phyloP scores from a whole-genome alignment of 2,888 invertebrate genomes.

The Tenthredo amoena region DNA sequence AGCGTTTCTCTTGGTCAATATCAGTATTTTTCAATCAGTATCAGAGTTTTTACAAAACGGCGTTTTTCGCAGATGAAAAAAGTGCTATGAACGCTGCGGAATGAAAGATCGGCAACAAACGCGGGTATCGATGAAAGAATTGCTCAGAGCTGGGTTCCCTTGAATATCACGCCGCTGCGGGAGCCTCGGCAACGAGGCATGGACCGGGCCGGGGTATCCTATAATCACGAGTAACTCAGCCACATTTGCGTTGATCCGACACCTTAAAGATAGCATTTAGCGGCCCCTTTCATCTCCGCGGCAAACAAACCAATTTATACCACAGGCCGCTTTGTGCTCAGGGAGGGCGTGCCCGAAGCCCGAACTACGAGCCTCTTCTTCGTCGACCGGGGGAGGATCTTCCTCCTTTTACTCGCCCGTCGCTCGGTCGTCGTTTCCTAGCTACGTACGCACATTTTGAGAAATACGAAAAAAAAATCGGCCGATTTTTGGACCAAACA shows the following conservation, averaged over 20 bases:
- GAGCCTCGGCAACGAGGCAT: conserved; percentile 69
- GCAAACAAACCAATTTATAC: conserved; percentile 79
- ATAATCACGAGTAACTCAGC: conserved; percentile 79
- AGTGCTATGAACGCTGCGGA: not conserved
- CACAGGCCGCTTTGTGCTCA: conserved; percentile 79
- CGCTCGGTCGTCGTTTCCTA: conserved; percentile 5
- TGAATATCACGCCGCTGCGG: conserved; percentile 67
- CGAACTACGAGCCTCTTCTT: conserved; percentile 54
- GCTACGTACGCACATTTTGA: conserved; percentile 9
- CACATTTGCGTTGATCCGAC: conserved; percentile 79
- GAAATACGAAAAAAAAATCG: not conserved
- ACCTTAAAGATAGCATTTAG: conserved; percentile 79
- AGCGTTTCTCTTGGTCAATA: not conserved
- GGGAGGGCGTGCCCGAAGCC: conserved; percentile 79
- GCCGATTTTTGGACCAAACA: not conserved
- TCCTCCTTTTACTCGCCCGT: conserved; percentile 49
- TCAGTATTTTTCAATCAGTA: not conserved
- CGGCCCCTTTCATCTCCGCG: conserved; percentile 78
- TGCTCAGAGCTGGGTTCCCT: conserved; percentile 53
- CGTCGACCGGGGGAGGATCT: conserved; percentile 39
- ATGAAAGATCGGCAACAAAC: conserved; percentile 41
- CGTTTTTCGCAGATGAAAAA: not conserved
- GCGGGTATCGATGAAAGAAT: not conserved
- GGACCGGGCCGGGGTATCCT: conserved; percentile 72
- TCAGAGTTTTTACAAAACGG: not conserved